Conservation (phyloP, 2,797 vertebrate species). For the Oophaga sylvatica region DNA sequence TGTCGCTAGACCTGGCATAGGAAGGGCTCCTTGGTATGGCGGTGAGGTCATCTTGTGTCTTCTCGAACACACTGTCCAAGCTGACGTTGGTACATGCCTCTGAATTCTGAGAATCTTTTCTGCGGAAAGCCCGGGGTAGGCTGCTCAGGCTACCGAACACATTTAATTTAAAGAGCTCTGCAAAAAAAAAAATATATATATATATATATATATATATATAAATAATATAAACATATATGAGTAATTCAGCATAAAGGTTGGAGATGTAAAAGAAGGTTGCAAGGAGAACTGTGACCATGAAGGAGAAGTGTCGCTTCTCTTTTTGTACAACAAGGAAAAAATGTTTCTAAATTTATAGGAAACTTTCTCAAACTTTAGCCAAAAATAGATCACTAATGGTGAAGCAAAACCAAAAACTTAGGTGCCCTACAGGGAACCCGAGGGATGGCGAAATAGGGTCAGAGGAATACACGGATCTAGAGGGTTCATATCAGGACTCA, state of each 20-base stretch:
- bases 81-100: conserved; percentile 50
- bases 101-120: conserved; percentile 69
- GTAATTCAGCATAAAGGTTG: neutral
- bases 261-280: neutral
- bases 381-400: neutral
- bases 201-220: neutral
- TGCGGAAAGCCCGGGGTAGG: conserved; percentile 73
- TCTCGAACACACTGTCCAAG: conserved; percentile 62
- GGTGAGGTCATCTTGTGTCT: conserved; percentile 81
- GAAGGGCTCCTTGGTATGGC: conserved; percentile 76
- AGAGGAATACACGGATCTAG: neutral
- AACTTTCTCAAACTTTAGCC: neutral
- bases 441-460: neutral
- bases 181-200: neutral
- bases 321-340: neutral
- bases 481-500: too few relatives aligned
- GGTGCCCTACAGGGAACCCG: neutral
- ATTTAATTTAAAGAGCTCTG: conserved; percentile 87
- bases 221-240: neutral
- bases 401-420: neutral
- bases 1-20: conserved; percentile 85
- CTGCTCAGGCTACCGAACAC: conserved; percentile 86
- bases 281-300: neutral
- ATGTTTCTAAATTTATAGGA: neutral
- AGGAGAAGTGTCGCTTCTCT: neutral